phyloP scores from a whole-genome alignment of 2,113 vertebrate species.

The Nibea albiflora region DNA sequence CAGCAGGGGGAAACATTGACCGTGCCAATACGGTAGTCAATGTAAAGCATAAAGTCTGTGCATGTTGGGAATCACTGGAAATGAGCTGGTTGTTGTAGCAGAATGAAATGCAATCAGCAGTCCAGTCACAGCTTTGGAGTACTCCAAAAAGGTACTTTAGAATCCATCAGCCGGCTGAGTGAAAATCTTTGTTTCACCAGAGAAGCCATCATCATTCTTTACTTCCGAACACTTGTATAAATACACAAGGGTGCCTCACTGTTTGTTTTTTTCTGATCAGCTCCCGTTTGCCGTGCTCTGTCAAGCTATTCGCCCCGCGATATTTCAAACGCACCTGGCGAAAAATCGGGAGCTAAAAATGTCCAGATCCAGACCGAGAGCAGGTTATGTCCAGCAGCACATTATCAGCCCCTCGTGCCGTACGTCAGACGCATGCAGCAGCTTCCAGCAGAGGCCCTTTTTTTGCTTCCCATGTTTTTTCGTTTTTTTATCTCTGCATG shows the following conservation, averaged over 20 bases:
- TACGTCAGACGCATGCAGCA: background rate
- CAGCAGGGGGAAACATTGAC: constrained; percentile 30
- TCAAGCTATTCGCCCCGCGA: background rate
- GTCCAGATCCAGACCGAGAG: background rate
- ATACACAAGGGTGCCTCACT: no score
- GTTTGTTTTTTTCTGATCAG: background rate
- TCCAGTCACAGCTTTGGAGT: background rate
- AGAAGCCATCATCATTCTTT: background rate
- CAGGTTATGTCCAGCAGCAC: background rate
- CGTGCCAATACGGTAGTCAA: background rate
- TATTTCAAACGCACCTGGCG: background rate
- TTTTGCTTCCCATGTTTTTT: background rate
- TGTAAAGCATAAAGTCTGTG: background rate
- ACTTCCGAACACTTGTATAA: background rate
- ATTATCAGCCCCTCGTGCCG: background rate
- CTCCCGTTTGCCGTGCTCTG: background rate
- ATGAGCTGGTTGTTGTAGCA: background rate
- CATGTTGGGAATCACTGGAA: background rate
- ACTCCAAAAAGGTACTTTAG: background rate
- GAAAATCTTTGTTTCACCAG: background rate
- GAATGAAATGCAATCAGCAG: background rate
- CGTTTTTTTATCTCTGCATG: background rate
- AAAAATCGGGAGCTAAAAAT: background rate
- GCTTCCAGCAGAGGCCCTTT: background rate
- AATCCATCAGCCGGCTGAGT: background rate